Percentiles rank a stretch among this genome's conserved stretches.
These are phyloP conservation scores for Callaeas wilsoni DNA, from an alignment of 2,113 vertebrate species.

Conservation along the genomic window DNA sequence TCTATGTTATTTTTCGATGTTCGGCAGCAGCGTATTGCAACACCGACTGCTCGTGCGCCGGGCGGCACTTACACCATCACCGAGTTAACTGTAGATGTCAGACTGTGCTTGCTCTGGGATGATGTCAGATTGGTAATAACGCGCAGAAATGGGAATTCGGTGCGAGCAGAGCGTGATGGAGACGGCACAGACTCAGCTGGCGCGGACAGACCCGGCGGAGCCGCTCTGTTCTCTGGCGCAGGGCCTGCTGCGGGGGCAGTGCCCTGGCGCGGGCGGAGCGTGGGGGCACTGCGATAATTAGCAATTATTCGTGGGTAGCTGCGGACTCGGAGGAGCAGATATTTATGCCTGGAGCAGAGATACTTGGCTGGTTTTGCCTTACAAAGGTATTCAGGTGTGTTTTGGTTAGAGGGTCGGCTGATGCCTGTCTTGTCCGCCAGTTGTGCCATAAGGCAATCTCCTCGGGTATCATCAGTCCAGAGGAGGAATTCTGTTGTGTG, in stretches of 20 bases:
- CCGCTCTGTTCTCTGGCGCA: neutral
- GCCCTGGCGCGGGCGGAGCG: neutral
- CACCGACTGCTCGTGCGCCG: neutral
- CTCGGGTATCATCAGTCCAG: neutral
- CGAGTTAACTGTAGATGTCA: conserved; percentile 65
- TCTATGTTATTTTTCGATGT: neutral
- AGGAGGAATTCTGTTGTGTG: neutral
- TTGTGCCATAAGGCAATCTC: neutral
- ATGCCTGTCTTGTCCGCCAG: neutral
- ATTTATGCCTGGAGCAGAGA: neutral
- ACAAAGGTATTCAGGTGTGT: neutral
- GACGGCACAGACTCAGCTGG: neutral
- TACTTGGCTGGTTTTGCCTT: neutral
- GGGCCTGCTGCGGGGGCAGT: neutral
- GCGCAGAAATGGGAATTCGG: neutral
- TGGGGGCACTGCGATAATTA: neutral
- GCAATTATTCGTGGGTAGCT: neutral
- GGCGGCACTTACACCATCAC: conserved; percentile 38
- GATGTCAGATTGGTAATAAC: neutral
- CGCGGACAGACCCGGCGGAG: neutral
- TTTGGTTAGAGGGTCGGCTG: neutral
- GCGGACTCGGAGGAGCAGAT: neutral
- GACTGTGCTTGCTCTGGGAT: conserved; percentile 27
- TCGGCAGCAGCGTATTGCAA: conserved; percentile 33
- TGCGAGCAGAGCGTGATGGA: neutral